Conservation (phyloP, 2,888 invertebrate genomes). For the Caenorhabditis sp. region DNA sequence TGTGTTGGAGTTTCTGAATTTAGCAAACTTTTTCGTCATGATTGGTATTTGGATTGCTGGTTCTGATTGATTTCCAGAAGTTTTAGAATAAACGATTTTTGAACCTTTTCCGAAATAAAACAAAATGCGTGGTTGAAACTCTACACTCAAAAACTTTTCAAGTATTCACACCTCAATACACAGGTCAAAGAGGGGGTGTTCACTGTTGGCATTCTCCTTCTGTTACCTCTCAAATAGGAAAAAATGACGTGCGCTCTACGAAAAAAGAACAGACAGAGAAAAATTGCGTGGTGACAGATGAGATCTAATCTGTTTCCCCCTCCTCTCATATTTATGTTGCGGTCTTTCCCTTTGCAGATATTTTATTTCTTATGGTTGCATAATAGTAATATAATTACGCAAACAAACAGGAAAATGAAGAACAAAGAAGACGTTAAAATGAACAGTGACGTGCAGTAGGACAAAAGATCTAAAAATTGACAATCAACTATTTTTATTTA, state of each 20-base stretch:
- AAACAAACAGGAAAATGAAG: background rate
- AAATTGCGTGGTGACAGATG: slow-evolving; percentile 3
- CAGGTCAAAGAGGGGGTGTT: no score
- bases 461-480: no score
- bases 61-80: background rate
- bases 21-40: slow-evolving; percentile 32
- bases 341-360: background rate
- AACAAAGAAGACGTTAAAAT: no score
- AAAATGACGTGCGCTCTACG: background rate
- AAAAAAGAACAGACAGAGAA: background rate
- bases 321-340: background rate
- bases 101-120: background rate
- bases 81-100: background rate
- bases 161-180: background rate
- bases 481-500: no score
- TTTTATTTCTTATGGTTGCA: slow-evolving; percentile 9
- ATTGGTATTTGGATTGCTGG: slow-evolving; percentile 37
- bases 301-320: background rate
- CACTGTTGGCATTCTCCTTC: no score
- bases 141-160: background rate
- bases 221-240: no score
- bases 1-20: slow-evolving; percentile 24
- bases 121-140: background rate
- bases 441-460: no score
- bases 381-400: background rate